These are phyloP conservation scores for Paralvinella palmiformis DNA, from an alignment of 1,140 invertebrate species.

Conservation along the genomic window DNA sequence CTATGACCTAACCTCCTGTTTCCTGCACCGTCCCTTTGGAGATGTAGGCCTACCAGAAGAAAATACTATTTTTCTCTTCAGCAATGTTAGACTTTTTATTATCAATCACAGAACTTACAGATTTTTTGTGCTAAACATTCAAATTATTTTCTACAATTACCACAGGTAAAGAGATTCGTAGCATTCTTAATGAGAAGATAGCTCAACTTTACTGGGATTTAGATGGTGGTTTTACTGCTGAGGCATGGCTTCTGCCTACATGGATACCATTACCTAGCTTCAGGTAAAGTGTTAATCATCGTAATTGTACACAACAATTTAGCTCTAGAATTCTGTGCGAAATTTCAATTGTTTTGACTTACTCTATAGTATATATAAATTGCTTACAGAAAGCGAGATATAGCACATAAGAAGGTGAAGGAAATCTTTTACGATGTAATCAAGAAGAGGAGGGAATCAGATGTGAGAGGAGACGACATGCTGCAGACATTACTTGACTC, in stretches of 20 bases:
- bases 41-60: no score
- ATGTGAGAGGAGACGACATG: slow-evolving; percentile 32
- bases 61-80: no score
- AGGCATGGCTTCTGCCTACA: slow-evolving; percentile 38
- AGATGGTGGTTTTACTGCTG: slow-evolving; percentile 34
- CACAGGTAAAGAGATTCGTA: slow-evolving; percentile 32
- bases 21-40: no score
- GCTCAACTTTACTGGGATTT: slow-evolving; percentile 36
- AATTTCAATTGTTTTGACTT: not conserved
- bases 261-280: slow-evolving; percentile 40
- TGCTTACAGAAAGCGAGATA: slow-evolving; percentile 28
- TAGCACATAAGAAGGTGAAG: slow-evolving; percentile 32
- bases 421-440: slow-evolving; percentile 35
- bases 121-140: not conserved
- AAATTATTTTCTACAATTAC: not conserved
- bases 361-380: not conserved
- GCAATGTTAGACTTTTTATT: no score
- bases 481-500: slow-evolving; percentile 37
- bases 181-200: slow-evolving; percentile 31
- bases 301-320: not conserved
- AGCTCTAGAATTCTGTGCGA: not conserved
- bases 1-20: no score
- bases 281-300: slow-evolving; percentile 18
- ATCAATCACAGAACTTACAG: no score
- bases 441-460: slow-evolving; percentile 24